These are phyloP conservation scores for Rambutsinella grinnellia DNA, from an alignment of 2,888 invertebrate species.

Conservation along the genomic window DNA sequence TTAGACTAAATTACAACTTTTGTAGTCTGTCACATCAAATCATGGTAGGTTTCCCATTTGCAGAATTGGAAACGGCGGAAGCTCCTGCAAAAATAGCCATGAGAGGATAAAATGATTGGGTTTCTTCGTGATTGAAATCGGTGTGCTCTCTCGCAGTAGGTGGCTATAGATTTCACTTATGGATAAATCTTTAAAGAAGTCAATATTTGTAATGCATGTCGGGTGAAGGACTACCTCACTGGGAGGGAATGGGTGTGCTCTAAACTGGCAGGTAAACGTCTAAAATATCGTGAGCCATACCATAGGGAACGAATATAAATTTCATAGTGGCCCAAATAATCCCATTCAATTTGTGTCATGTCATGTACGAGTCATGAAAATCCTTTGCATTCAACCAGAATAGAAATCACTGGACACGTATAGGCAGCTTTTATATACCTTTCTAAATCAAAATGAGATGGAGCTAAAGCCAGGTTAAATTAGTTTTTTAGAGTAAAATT, in stretches of 20 bases:
- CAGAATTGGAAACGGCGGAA: too few species aligned
- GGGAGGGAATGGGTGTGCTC: slow-evolving; percentile 7
- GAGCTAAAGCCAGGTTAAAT: not conserved
- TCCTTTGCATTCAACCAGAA: not conserved
- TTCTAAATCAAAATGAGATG: not conserved
- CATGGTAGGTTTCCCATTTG: too few species aligned
- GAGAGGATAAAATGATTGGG: too few species aligned
- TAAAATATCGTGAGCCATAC: not conserved
- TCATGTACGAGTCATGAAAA: not conserved
- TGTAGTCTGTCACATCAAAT: too few species aligned
- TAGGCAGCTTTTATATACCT: not conserved
- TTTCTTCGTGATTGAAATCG: too few species aligned
- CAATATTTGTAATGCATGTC: not conserved
- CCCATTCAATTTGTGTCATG: slow-evolving; percentile 30
- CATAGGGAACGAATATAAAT: slow-evolving; percentile 8
- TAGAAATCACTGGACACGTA: not conserved
- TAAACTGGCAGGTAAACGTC: too few species aligned
- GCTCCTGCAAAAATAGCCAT: too few species aligned
- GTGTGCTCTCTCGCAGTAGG: not conserved
- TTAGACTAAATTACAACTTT: too few species aligned
- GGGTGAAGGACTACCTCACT: not conserved
- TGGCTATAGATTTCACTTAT: not conserved
- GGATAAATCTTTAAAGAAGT: not conserved
- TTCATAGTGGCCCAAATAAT: not conserved
- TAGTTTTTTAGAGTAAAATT: not conserved